Evolutionary conservation across 2,113 vertebrate species (phyloP), one percentile per base, ranked within the genome.

Genomic region (Cynopterus brachyotis): DNA sequence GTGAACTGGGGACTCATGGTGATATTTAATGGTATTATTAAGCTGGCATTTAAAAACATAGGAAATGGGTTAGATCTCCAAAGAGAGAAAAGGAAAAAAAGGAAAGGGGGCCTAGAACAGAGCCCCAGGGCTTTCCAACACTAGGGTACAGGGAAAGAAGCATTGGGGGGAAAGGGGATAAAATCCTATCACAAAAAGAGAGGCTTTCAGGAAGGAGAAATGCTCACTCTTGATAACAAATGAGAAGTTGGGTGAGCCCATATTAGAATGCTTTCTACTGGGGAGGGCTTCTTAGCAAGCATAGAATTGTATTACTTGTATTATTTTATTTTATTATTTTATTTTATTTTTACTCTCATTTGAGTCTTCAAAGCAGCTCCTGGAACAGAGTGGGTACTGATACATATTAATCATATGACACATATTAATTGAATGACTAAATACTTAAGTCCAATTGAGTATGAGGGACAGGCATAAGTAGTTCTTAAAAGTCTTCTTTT

Each of bases 151-250:
- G 20, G 40, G 11, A 7, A 87, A 60, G 37, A 8, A 78, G 35
- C 9, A 62, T 50, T 50, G 73, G 22, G 0, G 1, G 1, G 2
- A 0, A 24, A 15, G 11, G 19, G 8, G 11, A 67, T 24, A 70
- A 75, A 42, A 57, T 7, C 30, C 32, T 55, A 24, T 67, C 1
- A 13, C 35, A 70, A 86, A 8, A 80, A 92, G 17, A 93, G 22
- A 75, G 70, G 9, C 8, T 85, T 94, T 92, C 15, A 28, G 22
- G 64, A 64, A 83, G 45, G 47, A 87, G 40, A 45, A 95, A 57
- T 37, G 40, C 10, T 94, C 30, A 28, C 8, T 95, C 30, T 89
- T 80, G 75, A 60, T 78, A 81, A 57, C 15, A 94, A 45, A 50
- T 57, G 50, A 86, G 72, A 89, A 70, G 16, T 53, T 86, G 40